Percentiles rank a stretch among this genome's conserved stretches.
phyloP scores from a whole-genome alignment of 2,797 vertebrate genomes.

The Mareca strepera region DNA sequence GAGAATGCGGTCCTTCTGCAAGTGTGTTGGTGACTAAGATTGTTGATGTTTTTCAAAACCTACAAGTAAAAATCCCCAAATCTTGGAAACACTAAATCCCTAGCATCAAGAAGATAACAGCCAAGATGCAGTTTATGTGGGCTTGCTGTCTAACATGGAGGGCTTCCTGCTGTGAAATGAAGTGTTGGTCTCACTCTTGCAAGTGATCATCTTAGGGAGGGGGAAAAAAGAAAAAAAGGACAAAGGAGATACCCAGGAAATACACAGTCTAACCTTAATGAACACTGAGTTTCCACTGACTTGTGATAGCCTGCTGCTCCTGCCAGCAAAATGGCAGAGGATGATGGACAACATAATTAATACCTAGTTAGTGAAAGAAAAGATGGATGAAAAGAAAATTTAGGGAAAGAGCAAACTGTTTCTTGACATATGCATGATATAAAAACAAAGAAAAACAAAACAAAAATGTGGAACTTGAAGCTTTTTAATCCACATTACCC shows the following conservation, averaged over 20 bases:
- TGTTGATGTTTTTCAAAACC: constrained; percentile 16
- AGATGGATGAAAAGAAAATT: not conserved
- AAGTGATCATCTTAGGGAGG: not conserved
- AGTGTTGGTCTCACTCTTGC: not conserved
- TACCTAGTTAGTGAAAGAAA: not conserved
- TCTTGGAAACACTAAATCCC: not conserved
- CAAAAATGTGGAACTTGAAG: not conserved
- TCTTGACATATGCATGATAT: not conserved
- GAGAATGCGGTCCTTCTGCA: not conserved
- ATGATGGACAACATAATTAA: not conserved
- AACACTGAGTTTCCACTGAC: constrained; percentile 26
- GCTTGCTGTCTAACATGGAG: not conserved
- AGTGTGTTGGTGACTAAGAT: not conserved
- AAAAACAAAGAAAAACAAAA: not conserved
- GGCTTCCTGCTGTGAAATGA: not conserved
- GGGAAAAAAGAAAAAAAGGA: too few species aligned
- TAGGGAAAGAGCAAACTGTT: not conserved
- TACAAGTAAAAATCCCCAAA: not conserved
- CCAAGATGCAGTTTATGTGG: not conserved
- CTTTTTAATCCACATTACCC: not conserved
- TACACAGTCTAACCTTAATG: not conserved
- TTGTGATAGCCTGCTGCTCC: not conserved
- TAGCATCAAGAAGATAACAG: not conserved
- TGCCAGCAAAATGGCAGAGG: constrained; percentile 27
- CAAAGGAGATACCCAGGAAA: not conserved